Base-by-base conservation (phyloP, 2,888 invertebrate genomes). In the Megalurothrips usitatus region DNA sequence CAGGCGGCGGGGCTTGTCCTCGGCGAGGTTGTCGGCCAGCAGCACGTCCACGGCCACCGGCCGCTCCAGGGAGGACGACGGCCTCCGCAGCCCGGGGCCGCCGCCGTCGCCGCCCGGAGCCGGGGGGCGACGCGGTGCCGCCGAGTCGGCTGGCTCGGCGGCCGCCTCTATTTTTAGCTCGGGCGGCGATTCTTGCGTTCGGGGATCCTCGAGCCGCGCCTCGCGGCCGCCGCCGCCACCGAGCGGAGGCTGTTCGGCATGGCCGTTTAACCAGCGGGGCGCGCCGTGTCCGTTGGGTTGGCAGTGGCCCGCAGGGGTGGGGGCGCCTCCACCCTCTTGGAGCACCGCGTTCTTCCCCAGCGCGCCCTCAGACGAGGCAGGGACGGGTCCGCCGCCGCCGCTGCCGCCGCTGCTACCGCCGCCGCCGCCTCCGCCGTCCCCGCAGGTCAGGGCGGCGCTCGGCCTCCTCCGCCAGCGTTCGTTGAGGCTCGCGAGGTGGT, bases 391-490 rank as follows among this genome's bases (percentile, higher is more conserved):
- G 6, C 23, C 23, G 23, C 26, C 26, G 68, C 23, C 11, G 68
- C 23, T 23, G 23, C 23, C 26, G 23, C 26, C 9, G 26, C 68
- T 26, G 9, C n/a, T n/a, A n/a, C 68, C 23, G 23, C 68, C 68
- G 23, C 68, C 68, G n/a, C 68, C 23, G 23, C 68, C 68, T 8
- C 58, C 58, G 19, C 58, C 11, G 58, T 26, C 68, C 12, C 68
- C 68, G 23, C 68, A 75, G 68, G 68, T 75, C 68, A 75, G 23
- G 68, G 68, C 58, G 58, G 58, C 68, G 68, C 68, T 75, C 68
- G 68, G 68, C 68, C 12, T 23, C 26, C 81, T 81, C 82, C 83
- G 83, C 82, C 58, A 81, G 78, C 75, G 82, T 79, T 82, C 82
- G 83, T 80, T 80, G 79, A 28, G 80, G 79, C 68, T 80, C 78